Evolutionary conservation across 2,888 invertebrate genomes (phyloP), one percentile per base, ranked within the genome.

Genomic region (Leptura quadrifasciata): DNA sequence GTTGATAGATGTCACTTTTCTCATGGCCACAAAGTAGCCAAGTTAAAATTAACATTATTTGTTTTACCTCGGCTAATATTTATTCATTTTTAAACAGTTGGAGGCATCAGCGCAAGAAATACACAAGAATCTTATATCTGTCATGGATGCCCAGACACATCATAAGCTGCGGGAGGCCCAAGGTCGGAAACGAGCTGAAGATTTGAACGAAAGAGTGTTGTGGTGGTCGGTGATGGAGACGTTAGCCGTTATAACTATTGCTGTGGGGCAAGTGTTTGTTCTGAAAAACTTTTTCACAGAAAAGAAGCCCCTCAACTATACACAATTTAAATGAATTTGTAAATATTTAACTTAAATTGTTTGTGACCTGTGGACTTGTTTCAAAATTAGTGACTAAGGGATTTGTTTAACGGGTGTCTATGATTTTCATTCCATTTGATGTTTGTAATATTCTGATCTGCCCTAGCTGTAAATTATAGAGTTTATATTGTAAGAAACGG

Each of bases 121-220:
- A 80, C 98, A 98, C 88, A 96, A 96, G 87, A 94, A 95, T 77
- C 90, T 98, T 65, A 96, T 95, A 85, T 94, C 93, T 80, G 95
- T 98, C 72, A 92, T 97, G 79, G 99, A 99, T 89, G 96, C 96
- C 86, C 99, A 99, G 91, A 99, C 99, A 5, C 98, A 99, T 90
- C 98, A 99, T 90, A 93, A 98, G 76, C 90, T 99, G 77, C 92
- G 97, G 70, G 99, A 99, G 90, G 95, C 98, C 1, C 97, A 98
- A 88, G 95, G 98, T 68, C 93, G 98, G 70, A 98, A 97, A 87
- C 92, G 98, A 76, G 99, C 98, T 0, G 99, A 99, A 90, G 97
- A 98, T 88, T 91, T 99, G 72, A 99, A 98, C 85, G 97, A 98
- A 88, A 92, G 96, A 84, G 98, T 99, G 9, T 92, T 97, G 87